Evolutionary conservation across 2,797 vertebrate species (phyloP).

Genomic region (Monodelphis domestica): DNA sequence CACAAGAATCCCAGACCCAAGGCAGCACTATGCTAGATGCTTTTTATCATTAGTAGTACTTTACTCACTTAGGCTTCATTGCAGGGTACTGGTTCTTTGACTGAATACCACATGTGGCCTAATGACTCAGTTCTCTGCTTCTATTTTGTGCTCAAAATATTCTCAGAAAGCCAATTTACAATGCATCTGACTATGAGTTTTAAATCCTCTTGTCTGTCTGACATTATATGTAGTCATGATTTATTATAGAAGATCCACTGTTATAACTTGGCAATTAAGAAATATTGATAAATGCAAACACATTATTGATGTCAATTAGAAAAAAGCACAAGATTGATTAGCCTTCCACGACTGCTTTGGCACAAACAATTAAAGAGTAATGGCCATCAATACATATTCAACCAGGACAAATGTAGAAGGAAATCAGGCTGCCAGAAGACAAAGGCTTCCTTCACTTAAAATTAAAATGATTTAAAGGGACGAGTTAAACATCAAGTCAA

Average conservation of each 20-base stretch:
- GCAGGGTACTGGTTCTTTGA: slow-evolving; percentile 51
- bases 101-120: slow-evolving; percentile 29
- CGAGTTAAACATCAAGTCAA: slow-evolving; percentile 62
- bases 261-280: slow-evolving; percentile 86
- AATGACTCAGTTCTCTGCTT: slow-evolving; percentile 31
- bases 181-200: slow-evolving; percentile 76
- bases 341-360: slow-evolving; percentile 81
- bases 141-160: slow-evolving; percentile 38
- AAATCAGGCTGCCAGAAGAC: slow-evolving; percentile 74
- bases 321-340: slow-evolving; percentile 84
- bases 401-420: slow-evolving; percentile 67
- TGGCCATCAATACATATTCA: slow-evolving; percentile 79
- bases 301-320: slow-evolving; percentile 86
- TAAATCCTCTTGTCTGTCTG: slow-evolving; percentile 76
- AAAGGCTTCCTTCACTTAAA: slow-evolving; percentile 73
- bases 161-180: slow-evolving; percentile 77
- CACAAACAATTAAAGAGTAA: slow-evolving; percentile 81
- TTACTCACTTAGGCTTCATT: not conserved
- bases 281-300: slow-evolving; percentile 87
- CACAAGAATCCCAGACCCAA: not conserved
- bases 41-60: not conserved
- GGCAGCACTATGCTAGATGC: not conserved
- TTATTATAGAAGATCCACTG: slow-evolving; percentile 83
- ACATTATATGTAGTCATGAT: slow-evolving; percentile 81
- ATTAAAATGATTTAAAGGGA: slow-evolving; percentile 67